These are phyloP conservation scores for Rissa tridactyla DNA, from an alignment of 2,113 vertebrate species.

Conservation along the genomic window DNA sequence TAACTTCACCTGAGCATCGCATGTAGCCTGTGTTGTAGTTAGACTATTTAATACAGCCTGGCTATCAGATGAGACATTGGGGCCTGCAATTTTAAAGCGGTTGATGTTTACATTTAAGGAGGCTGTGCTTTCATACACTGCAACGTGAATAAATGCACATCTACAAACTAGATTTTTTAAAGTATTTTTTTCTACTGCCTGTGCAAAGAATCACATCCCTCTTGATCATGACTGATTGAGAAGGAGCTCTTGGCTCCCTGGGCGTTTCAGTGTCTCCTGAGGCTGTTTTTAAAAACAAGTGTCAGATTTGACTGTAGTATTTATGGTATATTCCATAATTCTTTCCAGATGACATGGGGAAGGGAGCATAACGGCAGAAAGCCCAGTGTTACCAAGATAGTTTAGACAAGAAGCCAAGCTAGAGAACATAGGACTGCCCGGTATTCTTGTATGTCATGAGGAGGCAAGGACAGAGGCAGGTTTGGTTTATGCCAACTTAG, in stretches of 20 bases:
- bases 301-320: background rate
- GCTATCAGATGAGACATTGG: background rate
- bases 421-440: background rate
- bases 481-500: background rate
- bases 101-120: background rate
- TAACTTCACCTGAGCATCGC: accelerated
- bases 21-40: no score
- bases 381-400: background rate
- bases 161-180: background rate
- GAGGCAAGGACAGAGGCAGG: background rate
- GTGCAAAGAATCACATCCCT: background rate
- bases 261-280: background rate
- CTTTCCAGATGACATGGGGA: background rate
- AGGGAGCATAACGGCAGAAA: background rate
- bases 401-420: background rate
- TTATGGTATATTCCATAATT: background rate
- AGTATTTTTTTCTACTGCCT: background rate
- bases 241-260: background rate
- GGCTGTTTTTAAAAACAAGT: background rate
- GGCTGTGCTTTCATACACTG: background rate
- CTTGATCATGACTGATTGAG: background rate
- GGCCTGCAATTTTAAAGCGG: no score
- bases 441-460: no score
- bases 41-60: background rate
- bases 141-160: background rate